These are phyloP conservation scores for Orbicella faveolata DNA, from an alignment of 64 coral and sea anemone species.

Conservation along the genomic window DNA sequence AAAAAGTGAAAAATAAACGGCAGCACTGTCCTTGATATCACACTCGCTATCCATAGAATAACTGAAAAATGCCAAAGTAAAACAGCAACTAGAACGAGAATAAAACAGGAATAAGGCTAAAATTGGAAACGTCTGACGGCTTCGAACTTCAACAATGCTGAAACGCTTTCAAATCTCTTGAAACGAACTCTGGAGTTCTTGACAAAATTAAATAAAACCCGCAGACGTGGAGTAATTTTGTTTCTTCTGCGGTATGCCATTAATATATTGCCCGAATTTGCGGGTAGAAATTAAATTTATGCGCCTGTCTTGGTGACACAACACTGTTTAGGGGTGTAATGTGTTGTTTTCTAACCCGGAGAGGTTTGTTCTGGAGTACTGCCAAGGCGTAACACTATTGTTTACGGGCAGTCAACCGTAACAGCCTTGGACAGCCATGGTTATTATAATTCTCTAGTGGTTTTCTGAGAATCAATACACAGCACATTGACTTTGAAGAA, in stretches of 20 bases:
- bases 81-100: not conserved
- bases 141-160: not conserved
- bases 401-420: not conserved
- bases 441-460: not conserved
- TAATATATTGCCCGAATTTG: not conserved
- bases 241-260: constrained; percentile 19
- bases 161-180: not conserved
- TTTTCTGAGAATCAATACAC: not conserved
- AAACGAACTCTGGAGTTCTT: not conserved
- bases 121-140: not conserved
- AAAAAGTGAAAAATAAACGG: not conserved
- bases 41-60: not conserved
- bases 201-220: not conserved
- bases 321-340: not conserved
- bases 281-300: constrained; percentile 9
- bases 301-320: not conserved
- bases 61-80: not conserved
- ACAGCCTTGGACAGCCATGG: not conserved
- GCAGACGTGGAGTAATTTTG: not conserved
- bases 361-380: not conserved
- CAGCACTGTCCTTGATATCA: not conserved
- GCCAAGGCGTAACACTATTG: constrained; percentile 21
- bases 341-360: not conserved
- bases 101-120: constrained; percentile 17
- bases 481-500: not conserved